These are phyloP conservation scores for Tiphia femorata DNA, from an alignment of 2,888 invertebrate species.

Conservation along the genomic window DNA sequence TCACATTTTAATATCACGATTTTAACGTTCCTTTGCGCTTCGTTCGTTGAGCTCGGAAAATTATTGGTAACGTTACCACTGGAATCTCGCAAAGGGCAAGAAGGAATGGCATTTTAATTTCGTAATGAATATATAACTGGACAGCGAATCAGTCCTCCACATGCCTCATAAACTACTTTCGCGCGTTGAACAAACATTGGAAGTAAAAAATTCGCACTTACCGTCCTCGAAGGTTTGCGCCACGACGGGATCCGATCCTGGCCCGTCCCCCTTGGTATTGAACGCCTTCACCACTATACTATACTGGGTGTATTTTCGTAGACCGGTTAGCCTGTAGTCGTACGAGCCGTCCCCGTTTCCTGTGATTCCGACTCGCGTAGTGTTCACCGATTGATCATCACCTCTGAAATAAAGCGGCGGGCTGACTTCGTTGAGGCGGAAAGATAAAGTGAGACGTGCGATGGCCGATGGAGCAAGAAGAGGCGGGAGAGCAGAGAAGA, in stretches of 20 bases:
- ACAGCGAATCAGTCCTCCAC: too few species aligned
- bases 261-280: slow-evolving; percentile 88
- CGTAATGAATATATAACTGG: too few species aligned
- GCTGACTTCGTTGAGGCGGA: slow-evolving; percentile 24
- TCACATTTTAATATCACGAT: too few species aligned
- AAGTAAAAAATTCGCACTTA: slow-evolving; percentile 63
- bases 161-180: too few species aligned
- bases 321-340: slow-evolving; percentile 74
- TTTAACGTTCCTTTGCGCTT: too few species aligned
- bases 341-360: slow-evolving; percentile 69
- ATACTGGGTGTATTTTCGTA: slow-evolving; percentile 85
- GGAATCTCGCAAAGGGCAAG: too few species aligned
- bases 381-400: slow-evolving; percentile 58
- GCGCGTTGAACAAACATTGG: too few species aligned
- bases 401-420: slow-evolving; percentile 48
- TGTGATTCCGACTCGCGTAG: slow-evolving; percentile 64
- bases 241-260: slow-evolving; percentile 83
- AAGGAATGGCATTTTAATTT: too few species aligned
- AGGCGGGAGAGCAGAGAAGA: too few species aligned
- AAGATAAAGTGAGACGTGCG: slow-evolving; percentile 36
- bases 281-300: slow-evolving; percentile 89
- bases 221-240: slow-evolving; percentile 88
- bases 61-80: too few species aligned
- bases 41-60: too few species aligned
- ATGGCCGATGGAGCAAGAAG: too few species aligned